Evolutionary conservation across 2,113 vertebrate genomes (phyloP).

Genomic region (Protobothrops flavoviridis): DNA sequence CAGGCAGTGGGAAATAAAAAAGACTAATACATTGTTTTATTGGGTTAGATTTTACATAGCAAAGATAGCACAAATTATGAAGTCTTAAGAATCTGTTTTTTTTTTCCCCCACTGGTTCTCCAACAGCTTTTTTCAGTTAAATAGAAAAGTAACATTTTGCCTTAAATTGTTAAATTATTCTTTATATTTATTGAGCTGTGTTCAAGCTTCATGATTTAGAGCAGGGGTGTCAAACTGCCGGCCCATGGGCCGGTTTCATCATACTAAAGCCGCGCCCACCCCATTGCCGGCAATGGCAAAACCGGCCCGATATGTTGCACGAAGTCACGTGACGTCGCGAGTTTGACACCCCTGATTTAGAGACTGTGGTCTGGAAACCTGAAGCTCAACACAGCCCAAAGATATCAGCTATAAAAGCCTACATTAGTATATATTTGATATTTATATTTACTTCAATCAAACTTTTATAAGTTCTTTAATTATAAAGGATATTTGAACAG

Average conservation of each 20-base stretch:
- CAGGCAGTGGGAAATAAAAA: no score
- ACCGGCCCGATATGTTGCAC: no score
- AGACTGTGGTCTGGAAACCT: neutral
- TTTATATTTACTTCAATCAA: neutral
- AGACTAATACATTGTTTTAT: neutral
- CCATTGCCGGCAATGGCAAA: no score
- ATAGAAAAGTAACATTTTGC: neutral
- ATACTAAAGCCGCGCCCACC: no score
- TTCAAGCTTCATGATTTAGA: neutral
- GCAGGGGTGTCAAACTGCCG: no score
- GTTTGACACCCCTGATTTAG: neutral
- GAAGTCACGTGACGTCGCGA: no score
- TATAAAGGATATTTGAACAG: neutral
- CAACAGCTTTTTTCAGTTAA: neutral
- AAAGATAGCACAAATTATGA: neutral
- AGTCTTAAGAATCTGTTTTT: neutral
- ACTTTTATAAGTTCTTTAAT: neutral
- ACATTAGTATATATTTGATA: neutral
- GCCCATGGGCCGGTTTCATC: no score
- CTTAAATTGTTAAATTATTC: neutral
- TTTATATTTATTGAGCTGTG: neutral
- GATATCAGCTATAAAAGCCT: neutral
- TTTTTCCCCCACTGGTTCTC: neutral
- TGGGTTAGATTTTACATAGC: neutral
- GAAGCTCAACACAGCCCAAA: neutral